phyloP scores from a whole-genome alignment of 2,888 invertebrate genomes.

The Cryptus armator region DNA sequence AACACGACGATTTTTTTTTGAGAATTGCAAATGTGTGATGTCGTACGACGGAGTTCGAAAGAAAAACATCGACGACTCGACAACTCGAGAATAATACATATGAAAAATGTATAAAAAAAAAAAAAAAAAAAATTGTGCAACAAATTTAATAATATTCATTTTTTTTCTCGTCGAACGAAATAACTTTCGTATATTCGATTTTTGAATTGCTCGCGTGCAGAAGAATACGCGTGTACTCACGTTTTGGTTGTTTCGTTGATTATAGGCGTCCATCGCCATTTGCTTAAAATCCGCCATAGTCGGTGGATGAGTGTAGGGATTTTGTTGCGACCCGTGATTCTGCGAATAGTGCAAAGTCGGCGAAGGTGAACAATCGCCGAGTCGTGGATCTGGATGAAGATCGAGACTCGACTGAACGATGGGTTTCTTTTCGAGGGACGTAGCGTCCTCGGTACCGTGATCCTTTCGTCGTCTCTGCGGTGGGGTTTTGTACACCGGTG shows the following conservation, averaged over 20 bases:
- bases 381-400: slow-evolving; percentile 77
- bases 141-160: no score
- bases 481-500: slow-evolving; percentile 82
- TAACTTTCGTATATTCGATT: neutral
- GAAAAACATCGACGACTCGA: neutral
- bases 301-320: slow-evolving; percentile 78
- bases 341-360: slow-evolving; percentile 76
- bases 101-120: no score
- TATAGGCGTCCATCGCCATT: slow-evolving; percentile 83
- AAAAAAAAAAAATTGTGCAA: no score
- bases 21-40: slow-evolving; percentile 7
- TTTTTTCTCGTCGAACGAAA: neutral
- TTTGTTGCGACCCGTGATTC: slow-evolving; percentile 74
- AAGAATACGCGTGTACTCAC: slow-evolving; percentile 72
- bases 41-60: neutral
- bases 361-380: slow-evolving; percentile 76
- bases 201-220: neutral
- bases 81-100: no score
- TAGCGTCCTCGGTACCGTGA: slow-evolving; percentile 74
- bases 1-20: slow-evolving; percentile 2
- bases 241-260: slow-evolving; percentile 82
- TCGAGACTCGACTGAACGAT: slow-evolving; percentile 79
- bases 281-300: slow-evolving; percentile 83
- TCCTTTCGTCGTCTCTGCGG: slow-evolving; percentile 81
- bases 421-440: slow-evolving; percentile 80